Conservation (phyloP, 2,797 vertebrate species). For the Aeoliscus strigatus region DNA sequence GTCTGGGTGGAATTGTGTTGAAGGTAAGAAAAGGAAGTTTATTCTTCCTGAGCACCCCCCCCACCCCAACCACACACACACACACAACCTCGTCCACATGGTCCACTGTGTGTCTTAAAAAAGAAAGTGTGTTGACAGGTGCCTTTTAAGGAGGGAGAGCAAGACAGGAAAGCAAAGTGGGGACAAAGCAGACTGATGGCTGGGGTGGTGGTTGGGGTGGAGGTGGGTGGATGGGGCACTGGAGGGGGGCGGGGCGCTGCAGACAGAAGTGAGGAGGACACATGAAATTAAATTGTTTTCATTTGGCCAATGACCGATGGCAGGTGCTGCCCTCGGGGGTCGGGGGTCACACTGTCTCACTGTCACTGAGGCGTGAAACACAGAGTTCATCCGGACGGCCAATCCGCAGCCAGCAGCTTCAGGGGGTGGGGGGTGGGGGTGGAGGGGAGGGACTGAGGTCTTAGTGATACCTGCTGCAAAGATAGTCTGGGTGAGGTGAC, state of each 20-base stretch:
- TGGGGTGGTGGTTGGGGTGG: background rate
- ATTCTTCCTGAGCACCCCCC: conserved; percentile 56
- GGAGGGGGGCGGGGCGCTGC: background rate
- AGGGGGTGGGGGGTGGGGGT: conserved; percentile 21
- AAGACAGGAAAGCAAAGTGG: conserved; percentile 29
- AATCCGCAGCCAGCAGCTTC: background rate
- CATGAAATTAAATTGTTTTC: conserved; percentile 76
- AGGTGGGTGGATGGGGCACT: too few species aligned
- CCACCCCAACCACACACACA: too few species aligned
- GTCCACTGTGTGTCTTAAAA: conserved; percentile 30
- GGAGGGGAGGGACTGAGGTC: too few species aligned
- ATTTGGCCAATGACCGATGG: conserved; percentile 70
- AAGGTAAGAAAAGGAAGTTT: conserved; percentile 65
- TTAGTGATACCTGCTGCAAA: too few species aligned
- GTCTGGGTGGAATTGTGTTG: conserved; percentile 43
- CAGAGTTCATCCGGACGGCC: conserved; percentile 34
- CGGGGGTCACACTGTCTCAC: conserved; percentile 58
- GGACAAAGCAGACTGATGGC: background rate
- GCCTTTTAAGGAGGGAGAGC: conserved; percentile 46
- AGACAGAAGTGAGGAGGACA: conserved; percentile 22
- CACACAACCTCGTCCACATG: conserved; percentile 56
- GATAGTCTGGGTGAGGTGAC: too few species aligned
- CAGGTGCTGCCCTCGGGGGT: conserved; percentile 68
- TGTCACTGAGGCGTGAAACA: conserved; percentile 59
- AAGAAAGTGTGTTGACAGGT: conserved; percentile 72